phyloP scores from a whole-genome alignment of 2,797 vertebrate genomes.

The Mormyrops attenuatus region DNA sequence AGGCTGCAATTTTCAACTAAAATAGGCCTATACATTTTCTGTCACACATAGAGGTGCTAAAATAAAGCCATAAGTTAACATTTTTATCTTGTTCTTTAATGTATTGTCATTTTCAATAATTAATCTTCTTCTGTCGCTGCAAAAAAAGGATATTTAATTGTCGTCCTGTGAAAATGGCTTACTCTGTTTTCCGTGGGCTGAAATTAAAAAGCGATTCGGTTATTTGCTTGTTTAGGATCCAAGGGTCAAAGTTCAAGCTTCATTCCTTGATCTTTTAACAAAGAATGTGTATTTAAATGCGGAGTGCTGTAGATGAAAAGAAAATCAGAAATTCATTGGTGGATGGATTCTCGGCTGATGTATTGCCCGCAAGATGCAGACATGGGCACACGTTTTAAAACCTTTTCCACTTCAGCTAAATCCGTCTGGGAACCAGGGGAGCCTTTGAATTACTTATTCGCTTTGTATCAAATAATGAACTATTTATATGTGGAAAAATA shows the following conservation, averaged over 20 bases:
- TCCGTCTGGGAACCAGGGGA: slow-evolving; percentile 22
- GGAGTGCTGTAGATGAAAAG: slow-evolving; percentile 34
- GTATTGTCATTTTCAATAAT: neutral
- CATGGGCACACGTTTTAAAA: slow-evolving; percentile 28
- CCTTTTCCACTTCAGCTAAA: slow-evolving; percentile 37
- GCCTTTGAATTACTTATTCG: slow-evolving; percentile 27
- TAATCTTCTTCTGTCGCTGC: neutral
- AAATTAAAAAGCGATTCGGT: slow-evolving; percentile 16
- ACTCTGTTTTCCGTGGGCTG: neutral
- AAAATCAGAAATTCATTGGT: slow-evolving; percentile 38
- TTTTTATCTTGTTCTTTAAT: neutral
- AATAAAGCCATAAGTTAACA: neutral
- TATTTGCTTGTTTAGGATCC: slow-evolving; percentile 33
- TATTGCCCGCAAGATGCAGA: slow-evolving; percentile 24
- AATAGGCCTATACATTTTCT: neutral
- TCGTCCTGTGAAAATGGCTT: neutral
- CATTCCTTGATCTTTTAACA: slow-evolving; percentile 36
- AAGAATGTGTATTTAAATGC: slow-evolving; percentile 42
- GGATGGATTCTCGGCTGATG: slow-evolving; percentile 34
- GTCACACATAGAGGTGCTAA: neutral
- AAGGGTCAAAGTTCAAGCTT: slow-evolving; percentile 46
- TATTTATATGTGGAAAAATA: slow-evolving; percentile 22
- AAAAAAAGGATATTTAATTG: neutral
- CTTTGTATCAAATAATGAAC: slow-evolving; percentile 26
- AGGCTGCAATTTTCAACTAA: neutral